Percentiles rank a stretch among this genome's conserved stretches.
Conservation (phyloP, 1,140 invertebrate genomes). For the Drosophila pruinosa region DNA sequence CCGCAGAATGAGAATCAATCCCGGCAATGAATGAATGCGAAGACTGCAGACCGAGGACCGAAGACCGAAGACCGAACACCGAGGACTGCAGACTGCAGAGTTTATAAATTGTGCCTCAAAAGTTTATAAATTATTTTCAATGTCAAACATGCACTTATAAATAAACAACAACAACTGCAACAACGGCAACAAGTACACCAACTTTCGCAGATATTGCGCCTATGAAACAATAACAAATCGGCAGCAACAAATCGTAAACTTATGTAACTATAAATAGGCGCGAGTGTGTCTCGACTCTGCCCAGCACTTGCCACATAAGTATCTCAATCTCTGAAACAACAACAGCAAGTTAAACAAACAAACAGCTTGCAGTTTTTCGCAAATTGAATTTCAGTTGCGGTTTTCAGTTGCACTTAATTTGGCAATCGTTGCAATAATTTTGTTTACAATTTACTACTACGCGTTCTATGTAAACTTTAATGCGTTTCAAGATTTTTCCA, state of each 20-base stretch:
- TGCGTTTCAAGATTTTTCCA: slow-evolving; percentile 42
- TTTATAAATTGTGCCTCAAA: slow-evolving; percentile 69
- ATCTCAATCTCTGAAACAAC: slow-evolving; percentile 39
- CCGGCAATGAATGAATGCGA: slow-evolving; percentile 63
- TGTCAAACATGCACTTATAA: slow-evolving; percentile 77
- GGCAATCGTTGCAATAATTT: slow-evolving; percentile 79
- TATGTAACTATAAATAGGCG: slow-evolving; percentile 37
- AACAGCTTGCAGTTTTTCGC: slow-evolving; percentile 58
- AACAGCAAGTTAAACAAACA: slow-evolving; percentile 61
- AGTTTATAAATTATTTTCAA: slow-evolving; percentile 77
- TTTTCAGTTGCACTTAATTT: slow-evolving; percentile 70
- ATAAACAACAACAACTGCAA: slow-evolving; percentile 57
- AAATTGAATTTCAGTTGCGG: slow-evolving; percentile 75
- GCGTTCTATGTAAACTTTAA: slow-evolving; percentile 57
- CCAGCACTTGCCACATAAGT: slow-evolving; percentile 26
- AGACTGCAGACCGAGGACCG: slow-evolving; percentile 1
- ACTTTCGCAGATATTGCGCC: slow-evolving; percentile 17
- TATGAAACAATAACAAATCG: slow-evolving; percentile 9
- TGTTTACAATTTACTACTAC: slow-evolving; percentile 75
- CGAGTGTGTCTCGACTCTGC: background rate
- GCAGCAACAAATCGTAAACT: slow-evolving; percentile 11
- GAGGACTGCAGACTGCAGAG: slow-evolving; percentile 14
- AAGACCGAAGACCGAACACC: background rate
- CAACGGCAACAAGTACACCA: slow-evolving; percentile 37
- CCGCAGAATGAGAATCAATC: slow-evolving; percentile 39